Evolutionary conservation across 92 coral and sea anemone genomes (phyloP), one percentile per base, ranked within the genome.

Genomic region (Epizoanthus rinbou): DNA sequence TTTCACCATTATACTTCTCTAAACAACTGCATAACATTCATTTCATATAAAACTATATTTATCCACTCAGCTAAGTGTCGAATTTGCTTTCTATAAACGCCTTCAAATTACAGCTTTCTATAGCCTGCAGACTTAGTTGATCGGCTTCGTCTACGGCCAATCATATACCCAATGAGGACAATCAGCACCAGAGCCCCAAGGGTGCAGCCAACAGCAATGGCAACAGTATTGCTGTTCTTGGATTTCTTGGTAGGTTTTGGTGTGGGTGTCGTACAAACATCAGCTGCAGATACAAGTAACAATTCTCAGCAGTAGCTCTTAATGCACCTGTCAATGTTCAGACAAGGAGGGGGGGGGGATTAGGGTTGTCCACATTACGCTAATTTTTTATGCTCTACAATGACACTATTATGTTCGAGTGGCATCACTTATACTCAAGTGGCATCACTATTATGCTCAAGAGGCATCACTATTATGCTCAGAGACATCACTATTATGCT

Each of bases 201-300:
- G 16, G 99, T 86, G 57, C 96, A 92, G 4, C 99, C 98, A 45
- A 96, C 98, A 15, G 99, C 99, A 62, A 96, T 96, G 16, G 97
- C 93, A 13, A 94, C 98, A 6, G 87, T 86, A 65, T 92, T 87
- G 78, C 70, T 85, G 50, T 79, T 59, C 18, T 45, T 3, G 1
- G 57, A 7, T 4, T 22, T 57, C 9, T 64, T 57, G 21, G 41
- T 23, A 17, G 91, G 69, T 71, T 56, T 8, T 13, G 88, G 24
- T 0, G 86, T 21, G 2, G 88, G 74, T 13, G 75, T 25, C 17
- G 87, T 60, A 81, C 97, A 93, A n/a, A 23, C 50, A 11, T 84
- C 81, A 80, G 86, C 97, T 93, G 37, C 6, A 45, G 5, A 60
- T 72, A 64, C 65, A 35, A 84, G 19, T 50, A 22, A 52, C 62